Conservation (phyloP, 2,113 vertebrate genomes). For the Heteronetta atricapilla region DNA sequence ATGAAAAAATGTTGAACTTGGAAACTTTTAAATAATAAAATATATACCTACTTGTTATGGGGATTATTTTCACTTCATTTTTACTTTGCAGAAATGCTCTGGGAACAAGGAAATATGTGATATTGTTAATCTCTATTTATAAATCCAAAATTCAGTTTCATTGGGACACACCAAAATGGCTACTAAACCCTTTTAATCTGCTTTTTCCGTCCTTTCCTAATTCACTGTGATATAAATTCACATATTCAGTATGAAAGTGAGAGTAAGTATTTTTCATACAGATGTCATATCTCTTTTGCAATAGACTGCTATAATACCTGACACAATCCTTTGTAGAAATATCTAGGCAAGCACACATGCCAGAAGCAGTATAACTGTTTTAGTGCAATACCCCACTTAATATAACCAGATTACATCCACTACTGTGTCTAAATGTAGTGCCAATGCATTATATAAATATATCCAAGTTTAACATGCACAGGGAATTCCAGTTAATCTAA, state of each 20-base stretch:
- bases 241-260: background rate
- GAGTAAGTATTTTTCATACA: background rate
- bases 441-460: constrained; percentile 11
- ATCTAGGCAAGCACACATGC: background rate
- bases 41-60: background rate
- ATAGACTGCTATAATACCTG: background rate
- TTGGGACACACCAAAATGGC: background rate
- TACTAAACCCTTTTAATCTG: background rate
- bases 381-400: background rate
- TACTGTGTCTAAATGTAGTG: background rate
- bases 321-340: background rate
- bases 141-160: background rate
- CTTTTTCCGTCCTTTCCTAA: background rate
- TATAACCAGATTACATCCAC: background rate
- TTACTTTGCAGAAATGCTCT: background rate
- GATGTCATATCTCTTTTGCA: background rate
- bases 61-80: no score
- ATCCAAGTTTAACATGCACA: background rate
- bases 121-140: background rate
- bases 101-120: background rate
- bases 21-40: background rate
- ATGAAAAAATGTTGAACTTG: background rate
- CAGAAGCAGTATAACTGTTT: background rate
- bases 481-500: constrained; percentile 2
- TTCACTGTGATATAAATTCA: background rate